Evolutionary conservation across 2,113 vertebrate genomes (phyloP).

Genomic region (Pelvicachromis taeniatus): DNA sequence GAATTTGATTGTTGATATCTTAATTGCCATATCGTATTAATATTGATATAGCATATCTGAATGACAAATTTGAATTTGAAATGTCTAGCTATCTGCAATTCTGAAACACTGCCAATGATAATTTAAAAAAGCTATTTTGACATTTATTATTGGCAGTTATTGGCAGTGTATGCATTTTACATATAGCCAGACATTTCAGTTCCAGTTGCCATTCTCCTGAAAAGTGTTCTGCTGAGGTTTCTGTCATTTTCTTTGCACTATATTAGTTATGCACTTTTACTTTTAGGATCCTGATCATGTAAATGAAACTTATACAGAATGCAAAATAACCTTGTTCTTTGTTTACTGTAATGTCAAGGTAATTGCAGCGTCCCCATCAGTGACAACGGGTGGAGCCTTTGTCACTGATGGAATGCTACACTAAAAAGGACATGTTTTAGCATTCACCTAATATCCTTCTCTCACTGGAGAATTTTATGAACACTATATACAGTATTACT

Average conservation of each 20-base stretch:
- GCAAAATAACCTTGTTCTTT: background rate
- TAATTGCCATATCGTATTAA: background rate
- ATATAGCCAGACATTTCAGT: background rate
- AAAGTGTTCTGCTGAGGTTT: background rate
- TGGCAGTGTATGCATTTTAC: background rate
- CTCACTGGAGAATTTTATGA: background rate
- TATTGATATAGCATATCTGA: background rate
- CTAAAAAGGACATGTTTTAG: background rate
- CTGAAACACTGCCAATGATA: background rate
- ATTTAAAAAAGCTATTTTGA: background rate
- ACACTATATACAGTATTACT: background rate
- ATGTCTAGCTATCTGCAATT: background rate
- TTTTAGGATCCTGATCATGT: background rate
- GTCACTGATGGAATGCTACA: background rate
- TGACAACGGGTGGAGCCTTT: background rate
- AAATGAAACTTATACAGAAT: background rate
- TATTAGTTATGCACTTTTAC: background rate
- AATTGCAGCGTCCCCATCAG: background rate
- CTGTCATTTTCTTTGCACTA: background rate
- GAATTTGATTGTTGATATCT: background rate
- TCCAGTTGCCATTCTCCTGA: background rate
- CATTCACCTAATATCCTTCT: background rate
- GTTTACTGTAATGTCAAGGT: background rate
- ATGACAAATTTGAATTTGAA: background rate
- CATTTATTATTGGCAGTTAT: background rate